Percentiles rank a stretch among this genome's conserved stretches.
These are phyloP conservation scores for Mongoloraphidia duomilia DNA, from an alignment of 2,888 invertebrate genomes.

Conservation along the genomic window DNA sequence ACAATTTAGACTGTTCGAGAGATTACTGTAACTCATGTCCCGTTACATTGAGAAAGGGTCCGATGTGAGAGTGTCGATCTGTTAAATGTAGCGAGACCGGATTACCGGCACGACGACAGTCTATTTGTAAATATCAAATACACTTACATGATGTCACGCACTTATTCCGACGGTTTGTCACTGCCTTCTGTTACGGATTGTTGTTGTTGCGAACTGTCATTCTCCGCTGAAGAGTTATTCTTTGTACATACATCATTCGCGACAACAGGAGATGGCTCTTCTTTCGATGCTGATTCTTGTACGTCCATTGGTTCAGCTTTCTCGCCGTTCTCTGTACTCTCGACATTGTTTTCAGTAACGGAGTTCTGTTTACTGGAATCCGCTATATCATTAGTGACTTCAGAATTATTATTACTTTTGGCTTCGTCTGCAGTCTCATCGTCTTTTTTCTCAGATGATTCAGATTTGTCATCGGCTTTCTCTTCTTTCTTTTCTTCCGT, in stretches of 20 bases:
- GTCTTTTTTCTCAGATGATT: constrained; percentile 11
- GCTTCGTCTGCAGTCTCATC: constrained; percentile 12
- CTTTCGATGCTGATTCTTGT: constrained; percentile 15
- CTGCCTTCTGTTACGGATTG: neutral
- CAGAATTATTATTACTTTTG: constrained; percentile 24
- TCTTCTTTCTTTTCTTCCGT: constrained; percentile 2
- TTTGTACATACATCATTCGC: constrained; percentile 7
- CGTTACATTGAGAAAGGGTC: no score
- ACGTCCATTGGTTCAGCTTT: constrained; percentile 26
- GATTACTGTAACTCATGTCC: no score
- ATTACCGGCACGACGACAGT: no score
- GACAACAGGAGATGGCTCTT: constrained; percentile 7
- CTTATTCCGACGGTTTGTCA: constrained; percentile 9
- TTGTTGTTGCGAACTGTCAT: neutral
- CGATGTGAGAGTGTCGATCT: no score
- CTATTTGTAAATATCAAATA: no score
- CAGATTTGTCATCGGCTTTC: constrained; percentile 6
- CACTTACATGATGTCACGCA: neutral
- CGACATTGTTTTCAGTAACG: constrained; percentile 17
- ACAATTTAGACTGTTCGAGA: no score
- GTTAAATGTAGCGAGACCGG: no score
- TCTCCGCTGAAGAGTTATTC: constrained; percentile 7
- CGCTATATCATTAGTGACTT: constrained; percentile 15
- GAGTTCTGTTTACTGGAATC: neutral
- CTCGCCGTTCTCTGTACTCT: constrained; percentile 27